Evolutionary conservation across 2,888 invertebrate species (phyloP), one percentile per base, ranked within the genome.

Genomic region (Ptilodon capucinus): DNA sequence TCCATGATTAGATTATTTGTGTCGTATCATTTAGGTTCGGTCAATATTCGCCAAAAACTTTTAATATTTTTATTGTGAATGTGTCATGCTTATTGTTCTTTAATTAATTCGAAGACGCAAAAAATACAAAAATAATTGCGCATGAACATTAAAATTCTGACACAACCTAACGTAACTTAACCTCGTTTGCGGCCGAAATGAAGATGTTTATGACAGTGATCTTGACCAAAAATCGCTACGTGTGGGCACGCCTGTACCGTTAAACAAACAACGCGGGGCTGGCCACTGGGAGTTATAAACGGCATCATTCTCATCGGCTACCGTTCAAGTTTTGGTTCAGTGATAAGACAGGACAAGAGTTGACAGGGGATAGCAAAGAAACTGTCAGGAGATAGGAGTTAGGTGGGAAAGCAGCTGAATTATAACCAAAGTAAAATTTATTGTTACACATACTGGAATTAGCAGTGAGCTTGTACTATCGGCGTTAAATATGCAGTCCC

Each of bases 241-340:
- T 80, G 84, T 81, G 81, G 79, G 84, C 82, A 77, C 61, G 80
- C 52, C 28, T 52, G 60, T 84, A 79, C 87, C 86, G 87, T 87
- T 76, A 75, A 44, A 46, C 57, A 49, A 61, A 59, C 59, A 64
- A 63, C 47, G 44, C 44, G 44, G 40, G 47, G 44, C 44, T 48
- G 60, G 40, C 46, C 2, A 32, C 13, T 14, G 8, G 14, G 32
- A 32, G 14, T 8, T 14, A 28, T n/a, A 28, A 28, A n/a, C 8
- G 23, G 23, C 7, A 25, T 25, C 9, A 14, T 32, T 32, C 14
- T 32, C 8, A 28, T 4, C n/a, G 28, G 28, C 28, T 28, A 28
- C 28, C 28, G n/a, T 28, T 28, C 2, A 28, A 28, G 3, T 8
- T 11, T 28, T 28, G n/a, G 28, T n/a, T 2, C 7, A 1, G 28